Evolutionary conservation across 2,113 vertebrate genomes (phyloP).

Genomic region (Colistium nudipinnis): DNA sequence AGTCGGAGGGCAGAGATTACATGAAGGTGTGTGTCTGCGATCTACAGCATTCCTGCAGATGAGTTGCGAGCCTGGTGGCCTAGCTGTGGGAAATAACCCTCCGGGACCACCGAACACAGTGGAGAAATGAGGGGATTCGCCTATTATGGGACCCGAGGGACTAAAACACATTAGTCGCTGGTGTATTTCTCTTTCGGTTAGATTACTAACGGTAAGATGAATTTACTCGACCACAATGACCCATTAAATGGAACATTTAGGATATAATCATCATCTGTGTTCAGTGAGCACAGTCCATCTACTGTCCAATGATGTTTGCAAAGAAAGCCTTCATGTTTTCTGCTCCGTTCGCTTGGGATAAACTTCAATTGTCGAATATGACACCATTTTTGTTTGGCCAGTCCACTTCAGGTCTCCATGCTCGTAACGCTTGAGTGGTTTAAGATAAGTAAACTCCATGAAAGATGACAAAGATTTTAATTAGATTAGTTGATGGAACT

Average conservation of each 20-base stretch:
- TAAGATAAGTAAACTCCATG: too few species aligned
- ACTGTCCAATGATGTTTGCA: background rate
- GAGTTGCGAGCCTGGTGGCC: background rate
- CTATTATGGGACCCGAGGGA: background rate
- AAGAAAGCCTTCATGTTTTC: background rate
- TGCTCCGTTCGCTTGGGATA: background rate
- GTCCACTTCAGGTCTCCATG: too few species aligned
- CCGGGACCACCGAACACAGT: background rate
- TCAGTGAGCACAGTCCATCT: background rate
- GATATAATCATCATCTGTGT: background rate
- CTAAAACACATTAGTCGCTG: background rate
- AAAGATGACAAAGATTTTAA: too few species aligned
- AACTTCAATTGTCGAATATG: background rate
- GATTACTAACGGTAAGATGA: too few species aligned
- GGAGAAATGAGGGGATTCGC: background rate
- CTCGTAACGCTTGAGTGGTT: too few species aligned
- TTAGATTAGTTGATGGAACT: too few species aligned
- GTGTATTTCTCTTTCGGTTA: too few species aligned
- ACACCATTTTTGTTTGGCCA: background rate
- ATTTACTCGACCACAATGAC: background rate
- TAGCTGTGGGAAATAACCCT: too few species aligned
- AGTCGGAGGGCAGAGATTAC: constrained; percentile 54
- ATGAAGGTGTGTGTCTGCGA: background rate
- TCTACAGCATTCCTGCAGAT: background rate
- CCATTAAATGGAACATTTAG: background rate